These are phyloP conservation scores for Chelon auratus DNA, from an alignment of 2,797 vertebrate species.

Conservation along the genomic window DNA sequence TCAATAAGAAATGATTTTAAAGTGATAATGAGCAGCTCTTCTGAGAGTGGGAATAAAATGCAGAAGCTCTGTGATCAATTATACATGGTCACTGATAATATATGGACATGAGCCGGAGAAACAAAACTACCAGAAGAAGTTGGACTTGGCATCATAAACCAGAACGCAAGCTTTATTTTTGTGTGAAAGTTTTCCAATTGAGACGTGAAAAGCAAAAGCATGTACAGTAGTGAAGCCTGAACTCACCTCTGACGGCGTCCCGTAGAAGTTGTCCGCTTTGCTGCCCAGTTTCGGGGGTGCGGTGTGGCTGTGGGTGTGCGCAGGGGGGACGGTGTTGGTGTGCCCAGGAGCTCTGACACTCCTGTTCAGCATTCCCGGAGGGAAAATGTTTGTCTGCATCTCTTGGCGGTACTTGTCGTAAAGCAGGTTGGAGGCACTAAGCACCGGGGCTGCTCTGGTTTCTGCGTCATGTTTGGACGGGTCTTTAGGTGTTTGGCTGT, in stretches of 20 bases:
- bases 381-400: conserved; percentile 88
- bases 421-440: conserved; percentile 86
- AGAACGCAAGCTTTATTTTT: neutral
- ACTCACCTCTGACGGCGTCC: conserved; percentile 75
- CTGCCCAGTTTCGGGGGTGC: conserved; percentile 86
- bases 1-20: conserved; percentile 58
- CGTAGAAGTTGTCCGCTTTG: conserved; percentile 87
- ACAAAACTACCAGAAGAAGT: conserved; percentile 11
- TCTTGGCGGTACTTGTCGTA: conserved; percentile 94
- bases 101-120: conserved; percentile 24
- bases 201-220: conserved; percentile 2
- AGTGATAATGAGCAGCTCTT: conserved; percentile 37
- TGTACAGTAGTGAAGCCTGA: neutral
- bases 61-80: conserved; percentile 51
- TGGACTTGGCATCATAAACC: neutral
- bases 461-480: conserved; percentile 49
- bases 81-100: conserved; percentile 43
- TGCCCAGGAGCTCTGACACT: conserved; percentile 88
- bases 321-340: conserved; percentile 77
- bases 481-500: conserved; percentile 74
- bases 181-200: neutral
- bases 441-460: conserved; percentile 74
- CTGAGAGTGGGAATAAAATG: conserved; percentile 39
- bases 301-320: conserved; percentile 79
- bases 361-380: conserved; percentile 86